Conservation (phyloP, 2,797 vertebrate genomes). For the Rhodeus uyekii region DNA sequence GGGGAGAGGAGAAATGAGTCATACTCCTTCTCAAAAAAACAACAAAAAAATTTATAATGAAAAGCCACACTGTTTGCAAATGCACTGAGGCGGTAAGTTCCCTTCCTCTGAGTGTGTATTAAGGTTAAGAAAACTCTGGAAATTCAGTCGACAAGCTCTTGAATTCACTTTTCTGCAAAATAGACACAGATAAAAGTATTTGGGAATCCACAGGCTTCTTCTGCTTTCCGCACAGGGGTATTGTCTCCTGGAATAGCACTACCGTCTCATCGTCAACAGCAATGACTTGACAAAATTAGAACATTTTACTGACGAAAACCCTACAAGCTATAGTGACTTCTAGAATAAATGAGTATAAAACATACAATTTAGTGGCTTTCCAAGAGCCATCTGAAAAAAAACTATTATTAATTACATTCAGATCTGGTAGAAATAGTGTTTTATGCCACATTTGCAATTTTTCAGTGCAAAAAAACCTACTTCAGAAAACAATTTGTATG, state of each 20-base stretch:
- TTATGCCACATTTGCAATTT: not conserved
- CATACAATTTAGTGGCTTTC: not conserved
- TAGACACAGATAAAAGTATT: conserved; percentile 22
- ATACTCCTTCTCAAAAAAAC: conserved; percentile 13
- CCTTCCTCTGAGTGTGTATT: conserved; percentile 19
- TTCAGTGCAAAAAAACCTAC: not conserved
- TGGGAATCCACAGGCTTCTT: conserved; percentile 35
- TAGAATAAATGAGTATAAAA: not conserved
- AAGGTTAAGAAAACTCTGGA: conserved; percentile 36
- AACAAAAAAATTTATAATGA: conserved; percentile 31
- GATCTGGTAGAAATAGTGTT: not conserved
- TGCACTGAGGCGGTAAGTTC: conserved; percentile 28
- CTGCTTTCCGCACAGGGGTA: not conserved
- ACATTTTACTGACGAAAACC: not conserved
- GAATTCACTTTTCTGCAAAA: conserved; percentile 16
- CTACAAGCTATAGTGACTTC: too few relatives aligned
- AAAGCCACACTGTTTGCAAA: conserved; percentile 43
- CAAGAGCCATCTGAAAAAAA: not conserved
- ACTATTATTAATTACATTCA: not conserved
- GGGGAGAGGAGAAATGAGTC: conserved; percentile 41
- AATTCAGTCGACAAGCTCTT: conserved; percentile 32
- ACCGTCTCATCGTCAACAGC: conserved; percentile 2
- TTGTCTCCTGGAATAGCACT: conserved; percentile 28
- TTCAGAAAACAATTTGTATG: not conserved
- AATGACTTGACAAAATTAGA: not conserved